These are phyloP conservation scores for Phasia obesa DNA, from an alignment of 2,888 invertebrate species.

Conservation along the genomic window DNA sequence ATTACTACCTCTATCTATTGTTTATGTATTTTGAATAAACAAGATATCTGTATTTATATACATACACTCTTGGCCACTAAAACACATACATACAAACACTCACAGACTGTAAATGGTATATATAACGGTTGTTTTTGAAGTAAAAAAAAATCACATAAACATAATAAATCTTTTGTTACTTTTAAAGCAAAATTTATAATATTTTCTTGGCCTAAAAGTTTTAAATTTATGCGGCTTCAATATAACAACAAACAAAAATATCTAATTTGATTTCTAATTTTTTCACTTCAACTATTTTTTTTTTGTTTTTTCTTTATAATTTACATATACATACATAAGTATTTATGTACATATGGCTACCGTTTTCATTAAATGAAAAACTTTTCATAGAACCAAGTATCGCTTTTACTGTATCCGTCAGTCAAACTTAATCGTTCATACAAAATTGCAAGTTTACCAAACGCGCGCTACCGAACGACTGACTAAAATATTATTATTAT, in stretches of 20 bases:
- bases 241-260: background rate
- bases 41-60: constrained; percentile 10
- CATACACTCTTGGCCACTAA: background rate
- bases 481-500: background rate
- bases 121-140: constrained; percentile 23
- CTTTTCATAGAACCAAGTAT: constrained; percentile 39
- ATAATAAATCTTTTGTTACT: too few relatives aligned
- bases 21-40: background rate
- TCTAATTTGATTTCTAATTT: constrained; percentile 3
- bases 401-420: constrained; percentile 22
- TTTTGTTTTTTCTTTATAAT: constrained; percentile 3
- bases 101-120: background rate
- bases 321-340: too few relatives aligned
- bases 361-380: constrained; percentile 48
- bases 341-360: too few relatives aligned
- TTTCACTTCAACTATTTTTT: constrained; percentile 19
- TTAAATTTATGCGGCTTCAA: background rate
- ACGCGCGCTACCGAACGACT: constrained; percentile 69
- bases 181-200: too few relatives aligned
- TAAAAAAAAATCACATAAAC: constrained; percentile 2
- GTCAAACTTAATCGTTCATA: constrained; percentile 17
- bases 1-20: background rate
- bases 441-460: constrained; percentile 59
- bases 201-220: constrained; percentile 2
- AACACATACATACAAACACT: constrained; percentile 1